A percentile compares a stretch with the other conserved stretches of the same genome.
phyloP scores from a whole-genome alignment of 1,140 invertebrate species.

The Marisa cornuarietis region DNA sequence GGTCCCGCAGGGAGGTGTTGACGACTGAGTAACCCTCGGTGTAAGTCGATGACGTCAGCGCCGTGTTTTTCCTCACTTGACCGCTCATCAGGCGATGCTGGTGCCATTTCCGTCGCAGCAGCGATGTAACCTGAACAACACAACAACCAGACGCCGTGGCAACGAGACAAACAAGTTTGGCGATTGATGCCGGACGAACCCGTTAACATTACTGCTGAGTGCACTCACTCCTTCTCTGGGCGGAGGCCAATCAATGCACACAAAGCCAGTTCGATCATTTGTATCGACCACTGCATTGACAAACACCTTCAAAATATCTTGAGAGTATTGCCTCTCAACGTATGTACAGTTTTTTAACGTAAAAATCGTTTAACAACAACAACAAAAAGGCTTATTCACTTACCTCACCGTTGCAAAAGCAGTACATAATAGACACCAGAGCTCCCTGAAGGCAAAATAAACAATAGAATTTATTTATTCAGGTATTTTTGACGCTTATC shows the following conservation, averaged over 20 bases:
- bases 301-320: no score
- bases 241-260: no score
- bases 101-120: constrained; percentile 39
- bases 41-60: constrained; percentile 31
- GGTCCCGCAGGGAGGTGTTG: constrained; percentile 30
- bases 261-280: no score
- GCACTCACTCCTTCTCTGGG: no score
- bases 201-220: no score
- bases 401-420: constrained; percentile 71
- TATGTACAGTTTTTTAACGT: no score
- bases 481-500: no score
- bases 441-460: constrained; percentile 48
- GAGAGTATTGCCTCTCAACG: no score
- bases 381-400: constrained; percentile 14
- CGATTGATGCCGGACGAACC: no score
- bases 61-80: constrained; percentile 28
- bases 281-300: no score
- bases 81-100: constrained; percentile 39
- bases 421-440: constrained; percentile 68
- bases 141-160: neutral
- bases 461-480: neutral
- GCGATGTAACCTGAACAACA: constrained; percentile 28
- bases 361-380: no score
- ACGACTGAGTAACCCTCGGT: constrained; percentile 35
- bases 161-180: no score